Evolutionary conservation across 2,113 vertebrate genomes (phyloP).

Genomic region (Cephalopterus ornatus): DNA sequence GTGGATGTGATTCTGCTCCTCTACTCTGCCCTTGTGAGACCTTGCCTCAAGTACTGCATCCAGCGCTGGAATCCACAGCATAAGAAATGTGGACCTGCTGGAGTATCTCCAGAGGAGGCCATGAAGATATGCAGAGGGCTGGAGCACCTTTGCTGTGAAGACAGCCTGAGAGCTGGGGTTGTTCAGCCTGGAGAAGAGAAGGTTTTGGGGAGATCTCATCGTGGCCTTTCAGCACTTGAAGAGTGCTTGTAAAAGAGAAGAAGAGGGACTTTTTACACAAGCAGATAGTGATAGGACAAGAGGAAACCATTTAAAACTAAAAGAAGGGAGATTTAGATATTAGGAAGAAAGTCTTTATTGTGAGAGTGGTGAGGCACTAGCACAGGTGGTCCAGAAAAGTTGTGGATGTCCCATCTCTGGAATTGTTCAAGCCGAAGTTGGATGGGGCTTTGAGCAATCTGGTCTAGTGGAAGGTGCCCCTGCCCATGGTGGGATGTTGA

Average conservation of each 20-base stretch:
- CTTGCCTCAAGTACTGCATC: not conserved
- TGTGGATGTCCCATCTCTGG: not conserved
- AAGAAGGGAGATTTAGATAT: not conserved
- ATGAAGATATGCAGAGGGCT: not conserved
- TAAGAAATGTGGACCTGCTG: not conserved
- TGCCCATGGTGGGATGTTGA: not conserved
- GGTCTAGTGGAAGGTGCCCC: not conserved
- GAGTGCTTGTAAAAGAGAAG: not conserved
- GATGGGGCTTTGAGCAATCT: not conserved
- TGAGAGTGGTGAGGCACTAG: not conserved
- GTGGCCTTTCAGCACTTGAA: not conserved
- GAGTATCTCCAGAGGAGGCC: not conserved
- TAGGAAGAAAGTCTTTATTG: not conserved
- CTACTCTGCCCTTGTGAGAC: not conserved
- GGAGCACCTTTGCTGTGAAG: not conserved
- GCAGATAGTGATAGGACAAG: not conserved
- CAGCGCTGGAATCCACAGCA: rapidly evolving
- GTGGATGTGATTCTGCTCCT: not conserved
- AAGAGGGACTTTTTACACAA: not conserved
- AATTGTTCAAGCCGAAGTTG: not conserved
- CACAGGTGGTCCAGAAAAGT: not conserved
- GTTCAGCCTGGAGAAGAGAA: not conserved
- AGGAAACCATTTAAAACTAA: not conserved
- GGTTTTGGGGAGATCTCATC: not conserved
- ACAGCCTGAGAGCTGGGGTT: not conserved